Conservation (phyloP, 2,888 invertebrate species). For the Catotricha subobsoleta region DNA sequence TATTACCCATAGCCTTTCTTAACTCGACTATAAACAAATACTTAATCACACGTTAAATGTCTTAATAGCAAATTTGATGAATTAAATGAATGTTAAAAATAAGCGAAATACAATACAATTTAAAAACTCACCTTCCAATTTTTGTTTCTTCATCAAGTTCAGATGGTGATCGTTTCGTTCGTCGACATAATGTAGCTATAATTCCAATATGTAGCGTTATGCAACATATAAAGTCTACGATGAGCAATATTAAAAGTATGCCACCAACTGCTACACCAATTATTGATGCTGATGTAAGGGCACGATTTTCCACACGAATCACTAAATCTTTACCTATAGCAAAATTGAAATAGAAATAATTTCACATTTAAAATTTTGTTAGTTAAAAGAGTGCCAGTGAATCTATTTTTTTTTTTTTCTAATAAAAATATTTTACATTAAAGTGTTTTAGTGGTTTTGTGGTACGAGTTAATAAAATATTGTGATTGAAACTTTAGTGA, state of each 20-base stretch:
- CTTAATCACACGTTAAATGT: too few species aligned
- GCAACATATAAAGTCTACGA: slow-evolving; percentile 74
- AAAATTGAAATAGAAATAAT: too few species aligned
- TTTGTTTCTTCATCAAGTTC: slow-evolving; percentile 62
- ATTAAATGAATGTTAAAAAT: too few species aligned
- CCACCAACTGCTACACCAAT: slow-evolving; percentile 73
- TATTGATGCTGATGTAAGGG: slow-evolving; percentile 41
- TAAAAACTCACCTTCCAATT: slow-evolving; percentile 53
- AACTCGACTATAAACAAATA: too few species aligned
- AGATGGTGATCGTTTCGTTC: slow-evolving; percentile 27
- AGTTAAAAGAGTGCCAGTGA: neutral
- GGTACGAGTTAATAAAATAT: too few species aligned
- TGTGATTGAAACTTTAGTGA: too few species aligned
- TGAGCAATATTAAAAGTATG: slow-evolving; percentile 56
- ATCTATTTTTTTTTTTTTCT: too few species aligned
- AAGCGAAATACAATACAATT: neutral
- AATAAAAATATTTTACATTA: too few species aligned
- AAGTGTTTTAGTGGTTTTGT: too few species aligned
- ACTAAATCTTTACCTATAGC: slow-evolving; percentile 23
- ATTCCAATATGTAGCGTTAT: slow-evolving; percentile 45
- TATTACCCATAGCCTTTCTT: too few species aligned
- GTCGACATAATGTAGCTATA: slow-evolving; percentile 46
- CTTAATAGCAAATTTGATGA: too few species aligned
- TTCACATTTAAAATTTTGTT: neutral
- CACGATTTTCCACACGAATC: slow-evolving; percentile 23